A percentile compares a stretch with the other conserved stretches of the same genome.
These are phyloP conservation scores for Coptodon rendalli DNA, from an alignment of 2,113 vertebrate genomes.

Conservation along the genomic window DNA sequence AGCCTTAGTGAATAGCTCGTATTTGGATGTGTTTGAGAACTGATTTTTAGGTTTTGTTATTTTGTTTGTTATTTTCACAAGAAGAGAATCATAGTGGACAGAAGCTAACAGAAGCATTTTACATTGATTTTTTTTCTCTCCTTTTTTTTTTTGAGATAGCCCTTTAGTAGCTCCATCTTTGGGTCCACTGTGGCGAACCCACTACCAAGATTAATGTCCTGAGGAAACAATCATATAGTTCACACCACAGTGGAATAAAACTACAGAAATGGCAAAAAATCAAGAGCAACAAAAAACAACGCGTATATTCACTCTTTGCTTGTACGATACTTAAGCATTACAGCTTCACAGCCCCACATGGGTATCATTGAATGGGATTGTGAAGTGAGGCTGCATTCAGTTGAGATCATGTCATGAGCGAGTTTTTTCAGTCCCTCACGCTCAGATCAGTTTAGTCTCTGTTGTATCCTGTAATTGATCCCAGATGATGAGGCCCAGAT, in stretches of 20 bases:
- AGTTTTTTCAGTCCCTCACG: slow-evolving; percentile 9
- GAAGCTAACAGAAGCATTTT: neutral
- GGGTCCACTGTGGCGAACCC: neutral
- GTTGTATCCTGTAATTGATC: slow-evolving; percentile 69
- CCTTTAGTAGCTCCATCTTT: neutral
- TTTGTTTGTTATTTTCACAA: neutral
- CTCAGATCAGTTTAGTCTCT: slow-evolving; percentile 53
- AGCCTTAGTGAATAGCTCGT: rapidly evolving
- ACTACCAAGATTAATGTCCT: neutral
- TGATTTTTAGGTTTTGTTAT: neutral
- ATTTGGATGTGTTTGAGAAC: neutral
- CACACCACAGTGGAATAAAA: neutral
- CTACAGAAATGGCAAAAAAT: neutral
- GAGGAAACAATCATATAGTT: neutral
- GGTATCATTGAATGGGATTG: neutral
- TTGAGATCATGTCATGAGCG: neutral
- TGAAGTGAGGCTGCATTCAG: neutral
- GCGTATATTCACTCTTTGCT: rapidly evolving
- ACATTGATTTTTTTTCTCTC: neutral
- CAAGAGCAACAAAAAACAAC: neutral
- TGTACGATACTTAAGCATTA: neutral
- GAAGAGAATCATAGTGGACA: neutral
- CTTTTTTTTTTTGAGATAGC: neutral
- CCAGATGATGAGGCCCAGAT: slow-evolving; percentile 60
- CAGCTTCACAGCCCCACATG: neutral